Evolutionary conservation across 2,888 invertebrate genomes (phyloP).

Genomic region (Pristionchus maxplancki): DNA sequence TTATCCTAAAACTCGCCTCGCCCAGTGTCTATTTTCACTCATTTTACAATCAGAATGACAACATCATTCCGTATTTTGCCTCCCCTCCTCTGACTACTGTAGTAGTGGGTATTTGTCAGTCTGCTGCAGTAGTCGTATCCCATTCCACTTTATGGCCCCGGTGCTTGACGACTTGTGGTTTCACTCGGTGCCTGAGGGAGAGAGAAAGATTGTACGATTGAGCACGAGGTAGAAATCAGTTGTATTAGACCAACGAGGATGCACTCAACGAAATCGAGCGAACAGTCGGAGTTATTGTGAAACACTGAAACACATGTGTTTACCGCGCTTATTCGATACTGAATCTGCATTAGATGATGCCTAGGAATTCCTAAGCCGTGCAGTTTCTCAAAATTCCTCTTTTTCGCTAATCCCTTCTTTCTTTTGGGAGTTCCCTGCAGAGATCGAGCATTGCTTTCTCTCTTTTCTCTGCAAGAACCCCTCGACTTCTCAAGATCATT

Average conservation of each 20-base stretch:
- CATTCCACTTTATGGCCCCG: background rate
- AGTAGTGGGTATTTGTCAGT: background rate
- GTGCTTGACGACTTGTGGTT: background rate
- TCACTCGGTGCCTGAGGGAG: background rate
- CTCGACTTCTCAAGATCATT: slow-evolving; percentile 39
- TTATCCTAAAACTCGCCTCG: slow-evolving; percentile 10
- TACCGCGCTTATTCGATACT: background rate
- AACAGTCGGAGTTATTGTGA: background rate
- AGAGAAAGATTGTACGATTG: background rate
- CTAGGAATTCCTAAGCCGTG: background rate
- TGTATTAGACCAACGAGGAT: background rate
- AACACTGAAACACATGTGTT: background rate
- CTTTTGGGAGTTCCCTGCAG: slow-evolving; percentile 26
- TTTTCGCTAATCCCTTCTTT: background rate
- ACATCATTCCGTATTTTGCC: background rate
- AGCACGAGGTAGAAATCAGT: background rate
- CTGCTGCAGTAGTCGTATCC: background rate
- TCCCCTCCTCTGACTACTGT: background rate
- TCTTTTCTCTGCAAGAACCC: background rate
- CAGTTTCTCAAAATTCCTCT: background rate
- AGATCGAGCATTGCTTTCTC: background rate
- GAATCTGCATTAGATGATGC: background rate
- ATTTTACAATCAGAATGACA: background rate
- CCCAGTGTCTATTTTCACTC: slow-evolving; percentile 6
- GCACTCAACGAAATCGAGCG: background rate